Conservation (phyloP, 2,797 vertebrate genomes). For the Meriones psammophilus region DNA sequence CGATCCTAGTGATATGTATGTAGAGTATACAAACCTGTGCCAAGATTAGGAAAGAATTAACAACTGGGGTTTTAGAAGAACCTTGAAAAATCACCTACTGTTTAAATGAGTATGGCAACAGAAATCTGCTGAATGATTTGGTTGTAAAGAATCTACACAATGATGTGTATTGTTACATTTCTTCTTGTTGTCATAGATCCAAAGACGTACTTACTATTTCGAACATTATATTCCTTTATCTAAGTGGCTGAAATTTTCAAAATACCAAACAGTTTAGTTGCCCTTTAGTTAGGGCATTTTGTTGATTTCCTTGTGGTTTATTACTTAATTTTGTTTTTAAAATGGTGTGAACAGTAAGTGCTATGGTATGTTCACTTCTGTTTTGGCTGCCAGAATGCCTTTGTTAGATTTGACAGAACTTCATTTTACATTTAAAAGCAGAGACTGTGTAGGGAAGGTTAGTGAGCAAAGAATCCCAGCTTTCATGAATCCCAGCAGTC, state of each 20-base stretch:
- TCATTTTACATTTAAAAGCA: constrained; percentile 58
- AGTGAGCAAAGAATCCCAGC: constrained; percentile 59
- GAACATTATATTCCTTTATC: not conserved
- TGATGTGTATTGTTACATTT: constrained; percentile 66
- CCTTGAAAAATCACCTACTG: constrained; percentile 81
- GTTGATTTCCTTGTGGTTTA: constrained; percentile 44
- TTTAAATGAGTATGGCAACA: constrained; percentile 81
- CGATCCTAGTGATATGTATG: constrained; percentile 50
- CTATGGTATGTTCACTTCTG: constrained; percentile 54
- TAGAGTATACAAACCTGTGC: not conserved
- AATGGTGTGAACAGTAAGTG: constrained; percentile 44
- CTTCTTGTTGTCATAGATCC: constrained; percentile 45
- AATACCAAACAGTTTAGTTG: not conserved
- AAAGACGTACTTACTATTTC: constrained; percentile 54
- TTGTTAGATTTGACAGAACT: constrained; percentile 66
- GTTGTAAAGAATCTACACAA: constrained; percentile 68
- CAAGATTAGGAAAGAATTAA: constrained; percentile 76
- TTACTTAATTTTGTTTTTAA: constrained; percentile 63
- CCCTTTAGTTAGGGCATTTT: constrained; percentile 36
- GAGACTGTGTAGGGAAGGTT: not conserved
- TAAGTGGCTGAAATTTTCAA: constrained; percentile 23
- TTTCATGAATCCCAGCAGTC: not conserved
- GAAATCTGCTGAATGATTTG: constrained; percentile 43
- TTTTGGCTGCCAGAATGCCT: not conserved
- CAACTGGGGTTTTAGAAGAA: constrained; percentile 82